phyloP scores from a whole-genome alignment of 2,888 invertebrate species.

The Aspidiotus rigidus region DNA sequence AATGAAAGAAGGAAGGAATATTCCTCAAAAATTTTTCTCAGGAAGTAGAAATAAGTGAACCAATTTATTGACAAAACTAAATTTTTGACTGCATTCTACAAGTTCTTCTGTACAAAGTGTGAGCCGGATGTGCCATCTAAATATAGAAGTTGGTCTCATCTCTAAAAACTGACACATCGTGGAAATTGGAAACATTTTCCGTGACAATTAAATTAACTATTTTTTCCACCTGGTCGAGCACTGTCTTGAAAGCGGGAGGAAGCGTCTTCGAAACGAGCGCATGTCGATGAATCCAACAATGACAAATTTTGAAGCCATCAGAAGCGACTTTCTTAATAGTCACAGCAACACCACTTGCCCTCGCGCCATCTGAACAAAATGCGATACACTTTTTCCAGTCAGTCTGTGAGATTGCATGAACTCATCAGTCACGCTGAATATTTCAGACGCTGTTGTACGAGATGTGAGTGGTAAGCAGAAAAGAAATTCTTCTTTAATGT shows the following conservation, averaged over 20 bases:
- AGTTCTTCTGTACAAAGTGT: no score
- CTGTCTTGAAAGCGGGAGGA: not conserved
- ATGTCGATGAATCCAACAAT: not conserved
- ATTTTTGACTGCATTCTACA: no score
- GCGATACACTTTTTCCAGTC: not conserved
- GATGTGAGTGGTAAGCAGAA: not conserved
- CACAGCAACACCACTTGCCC: not conserved
- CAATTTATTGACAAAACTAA: no score
- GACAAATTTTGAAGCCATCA: not conserved
- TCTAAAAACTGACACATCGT: no score
- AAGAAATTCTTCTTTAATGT: not conserved
- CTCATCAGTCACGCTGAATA: not conserved
- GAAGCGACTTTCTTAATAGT: not conserved
- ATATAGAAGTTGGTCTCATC: no score
- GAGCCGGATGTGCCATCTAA: no score
- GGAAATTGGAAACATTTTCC: no score
- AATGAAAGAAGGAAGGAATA: no score
- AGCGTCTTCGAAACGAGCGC: not conserved
- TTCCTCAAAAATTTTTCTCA: no score
- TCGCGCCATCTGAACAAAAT: not conserved
- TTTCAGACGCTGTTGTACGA: not conserved
- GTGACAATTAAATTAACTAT: not conserved
- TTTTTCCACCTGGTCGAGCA: not conserved
- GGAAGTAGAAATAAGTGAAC: no score
- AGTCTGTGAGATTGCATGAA: not conserved